Evolutionary conservation across 2,797 vertebrate species (phyloP).

Genomic region (Lepilemur ruficaudatus): DNA sequence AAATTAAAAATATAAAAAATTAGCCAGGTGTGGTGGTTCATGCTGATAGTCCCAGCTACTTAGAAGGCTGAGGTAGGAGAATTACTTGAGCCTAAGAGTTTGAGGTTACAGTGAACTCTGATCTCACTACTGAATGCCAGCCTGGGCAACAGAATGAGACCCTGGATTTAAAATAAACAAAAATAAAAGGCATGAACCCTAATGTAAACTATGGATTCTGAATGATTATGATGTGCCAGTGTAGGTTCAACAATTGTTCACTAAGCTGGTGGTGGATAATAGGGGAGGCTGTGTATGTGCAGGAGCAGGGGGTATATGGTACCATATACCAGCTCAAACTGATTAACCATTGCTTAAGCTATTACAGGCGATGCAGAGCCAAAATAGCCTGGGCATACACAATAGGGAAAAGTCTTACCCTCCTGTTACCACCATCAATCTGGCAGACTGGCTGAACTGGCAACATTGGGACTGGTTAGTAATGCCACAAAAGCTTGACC

Average conservation of each 20-base stretch:
- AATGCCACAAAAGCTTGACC: not conserved
- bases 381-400: not conserved
- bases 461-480: not conserved
- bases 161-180: not conserved
- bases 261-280: not conserved
- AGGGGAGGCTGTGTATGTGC: not conserved
- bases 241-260: not conserved
- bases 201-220: not conserved
- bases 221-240: not conserved
- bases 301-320: not conserved
- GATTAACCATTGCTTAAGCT: not conserved
- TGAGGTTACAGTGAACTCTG: not conserved
- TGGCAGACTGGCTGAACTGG: not conserved
- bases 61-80: not conserved
- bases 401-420: not conserved
- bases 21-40: not conserved
- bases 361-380: not conserved
- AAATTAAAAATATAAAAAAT: not conserved
- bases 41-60: not conserved
- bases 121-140: not conserved
- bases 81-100: not conserved
- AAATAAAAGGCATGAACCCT: not conserved
- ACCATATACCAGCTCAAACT: not conserved
- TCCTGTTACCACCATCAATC: not conserved
- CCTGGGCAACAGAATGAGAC: not conserved